Evolutionary conservation across 1,140 invertebrate species (phyloP).

Genomic region (Drosophila pectinifera): DNA sequence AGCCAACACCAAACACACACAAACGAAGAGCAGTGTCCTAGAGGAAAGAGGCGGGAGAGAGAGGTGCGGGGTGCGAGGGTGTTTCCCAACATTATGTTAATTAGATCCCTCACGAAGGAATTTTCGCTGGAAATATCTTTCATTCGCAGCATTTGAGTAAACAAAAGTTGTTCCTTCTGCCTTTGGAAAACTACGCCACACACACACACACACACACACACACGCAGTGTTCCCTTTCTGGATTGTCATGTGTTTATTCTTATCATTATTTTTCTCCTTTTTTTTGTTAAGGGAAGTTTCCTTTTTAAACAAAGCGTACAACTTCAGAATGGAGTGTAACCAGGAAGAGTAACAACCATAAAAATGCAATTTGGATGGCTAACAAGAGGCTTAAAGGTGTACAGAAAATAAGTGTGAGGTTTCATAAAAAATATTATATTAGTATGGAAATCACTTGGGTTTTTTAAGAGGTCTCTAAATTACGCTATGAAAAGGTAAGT

Average conservation of each 20-base stretch:
- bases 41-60: not conserved
- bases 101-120: slow-evolving; percentile 52
- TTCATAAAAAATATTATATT: no score
- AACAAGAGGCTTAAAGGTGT: not conserved
- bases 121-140: slow-evolving; percentile 53
- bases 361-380: not conserved
- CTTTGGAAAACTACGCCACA: slow-evolving; percentile 43
- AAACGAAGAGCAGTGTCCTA: slow-evolving; percentile 15
- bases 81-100: slow-evolving; percentile 48
- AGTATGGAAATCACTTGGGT: no score
- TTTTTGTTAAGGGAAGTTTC: slow-evolving; percentile 29
- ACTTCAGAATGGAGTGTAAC: slow-evolving; percentile 11
- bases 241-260: slow-evolving; percentile 62
- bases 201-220: slow-evolving; percentile 6
- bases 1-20: slow-evolving; percentile 14
- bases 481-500: no score
- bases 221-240: slow-evolving; percentile 4
- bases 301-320: slow-evolving; percentile 25
- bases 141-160: slow-evolving; percentile 40
- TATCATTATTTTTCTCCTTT: slow-evolving; percentile 20
- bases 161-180: slow-evolving; percentile 36
- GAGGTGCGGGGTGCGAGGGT: slow-evolving; percentile 9
- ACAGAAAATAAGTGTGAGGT: no score
- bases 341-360: not conserved
- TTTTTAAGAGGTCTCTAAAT: no score